These are phyloP conservation scores for Tarsius wallacei DNA, from an alignment of 2,797 vertebrate species.

Conservation along the genomic window DNA sequence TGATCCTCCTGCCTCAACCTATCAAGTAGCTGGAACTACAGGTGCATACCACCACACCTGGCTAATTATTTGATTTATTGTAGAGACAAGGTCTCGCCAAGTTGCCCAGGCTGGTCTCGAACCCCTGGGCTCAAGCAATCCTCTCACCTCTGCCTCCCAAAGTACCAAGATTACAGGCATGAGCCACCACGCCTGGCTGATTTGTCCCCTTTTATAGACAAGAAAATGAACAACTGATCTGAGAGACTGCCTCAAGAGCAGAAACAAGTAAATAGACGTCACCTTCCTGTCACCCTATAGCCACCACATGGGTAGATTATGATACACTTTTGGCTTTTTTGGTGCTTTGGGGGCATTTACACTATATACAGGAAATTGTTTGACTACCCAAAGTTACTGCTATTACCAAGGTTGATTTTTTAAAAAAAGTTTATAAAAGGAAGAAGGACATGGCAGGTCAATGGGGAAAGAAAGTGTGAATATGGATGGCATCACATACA, in stretches of 20 bases:
- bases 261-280: not conserved
- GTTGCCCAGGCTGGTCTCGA: too few species aligned
- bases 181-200: too few species aligned
- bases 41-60: too few species aligned
- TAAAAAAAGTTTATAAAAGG: not conserved
- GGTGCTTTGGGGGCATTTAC: conserved; percentile 61
- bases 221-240: conserved; percentile 21
- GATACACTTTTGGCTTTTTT: conserved; percentile 73
- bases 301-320: not conserved
- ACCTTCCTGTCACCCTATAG: not conserved
- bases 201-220: not conserved
- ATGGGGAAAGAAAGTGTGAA: not conserved
- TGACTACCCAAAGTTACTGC: conserved; percentile 68
- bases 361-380: conserved; percentile 37
- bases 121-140: too few species aligned
- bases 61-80: too few species aligned
- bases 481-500: not conserved
- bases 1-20: too few species aligned
- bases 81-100: too few species aligned
- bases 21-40: too few species aligned
- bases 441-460: not conserved
- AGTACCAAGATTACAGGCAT: too few species aligned
- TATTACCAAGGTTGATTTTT: conserved; percentile 60
- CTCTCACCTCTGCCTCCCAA: too few species aligned
- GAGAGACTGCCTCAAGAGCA: not conserved